Conservation (phyloP, 2,113 vertebrate genomes). For the Plectropomus leopardus region DNA sequence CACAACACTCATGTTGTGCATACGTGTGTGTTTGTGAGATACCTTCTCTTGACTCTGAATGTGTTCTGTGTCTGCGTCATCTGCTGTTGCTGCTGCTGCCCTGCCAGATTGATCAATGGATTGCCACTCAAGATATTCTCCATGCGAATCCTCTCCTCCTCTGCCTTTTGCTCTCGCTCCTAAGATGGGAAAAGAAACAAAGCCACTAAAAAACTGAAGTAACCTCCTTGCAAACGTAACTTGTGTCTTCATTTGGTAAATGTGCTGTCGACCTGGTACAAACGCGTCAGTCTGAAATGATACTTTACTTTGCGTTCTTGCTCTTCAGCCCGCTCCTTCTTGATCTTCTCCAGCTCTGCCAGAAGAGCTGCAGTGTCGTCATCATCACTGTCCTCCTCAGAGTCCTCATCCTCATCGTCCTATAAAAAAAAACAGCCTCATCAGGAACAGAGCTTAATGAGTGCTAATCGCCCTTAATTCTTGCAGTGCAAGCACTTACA, state of each 20-base stretch:
- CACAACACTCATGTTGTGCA: not conserved
- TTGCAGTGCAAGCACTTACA: slow-evolving; percentile 80
- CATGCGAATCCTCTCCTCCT: slow-evolving; percentile 98
- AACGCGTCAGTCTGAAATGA: slow-evolving; percentile 1
- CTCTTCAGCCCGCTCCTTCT: slow-evolving; percentile 97
- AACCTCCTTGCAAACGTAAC: not conserved
- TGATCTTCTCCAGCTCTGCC: slow-evolving; percentile 97
- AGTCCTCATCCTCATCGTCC: slow-evolving; percentile 90
- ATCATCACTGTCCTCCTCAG: slow-evolving; percentile 95
- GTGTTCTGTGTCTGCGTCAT: slow-evolving; percentile 82
- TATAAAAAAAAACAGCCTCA: slow-evolving; percentile 35
- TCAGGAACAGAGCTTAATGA: not conserved
- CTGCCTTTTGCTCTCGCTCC: slow-evolving; percentile 97
- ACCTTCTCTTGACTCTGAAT: slow-evolving; percentile 98
- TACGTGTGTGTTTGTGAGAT: slow-evolving; percentile 41
- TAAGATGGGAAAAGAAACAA: slow-evolving; percentile 67
- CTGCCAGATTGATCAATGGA: slow-evolving; percentile 93
- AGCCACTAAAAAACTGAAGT: not conserved
- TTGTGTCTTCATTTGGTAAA: not conserved
- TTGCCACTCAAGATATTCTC: slow-evolving; percentile 98
- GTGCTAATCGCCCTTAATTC: not conserved
- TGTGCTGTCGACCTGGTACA: not conserved
- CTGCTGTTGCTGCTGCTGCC: slow-evolving; percentile 86
- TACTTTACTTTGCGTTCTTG: slow-evolving; percentile 93
- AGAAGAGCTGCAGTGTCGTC: slow-evolving; percentile 96